Base-by-base conservation (phyloP, 2,113 vertebrate species). In the Oreocharis arfaki region DNA sequence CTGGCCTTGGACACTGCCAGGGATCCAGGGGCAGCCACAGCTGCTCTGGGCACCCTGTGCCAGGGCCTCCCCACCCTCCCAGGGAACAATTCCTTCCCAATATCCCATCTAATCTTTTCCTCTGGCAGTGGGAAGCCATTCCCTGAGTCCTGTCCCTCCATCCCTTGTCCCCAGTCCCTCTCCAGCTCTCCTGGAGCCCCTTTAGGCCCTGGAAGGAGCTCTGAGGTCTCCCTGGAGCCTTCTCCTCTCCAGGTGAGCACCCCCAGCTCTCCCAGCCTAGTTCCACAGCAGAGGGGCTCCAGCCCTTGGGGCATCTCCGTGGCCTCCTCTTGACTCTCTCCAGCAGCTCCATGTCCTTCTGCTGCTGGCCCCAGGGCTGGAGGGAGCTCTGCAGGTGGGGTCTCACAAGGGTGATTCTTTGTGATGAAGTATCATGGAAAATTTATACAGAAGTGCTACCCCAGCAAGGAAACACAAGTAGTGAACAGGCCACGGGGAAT, bases 291-390 rank as follows among this genome's bases (percentile, higher is more conserved):
- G 63, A 70, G 56, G 30, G 30, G 49, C 26, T 64, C 42, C 67
- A 80, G 75, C 30, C 30, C 49, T 49, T 0, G 2, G 35, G 1
- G 42, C 6, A 22, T 6, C 21, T 19, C 67, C 0, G 0, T 47
- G 67, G 9, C 1, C 26, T 64, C 42, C 32, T 0, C 42, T 50
- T 32, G 9, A 33, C 17, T 50, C 1, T 2, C 26, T 80, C 57
- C 76, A 71, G 17, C 22, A 65, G 50, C 26, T 80, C 50, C 67
- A 50, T 0, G 2, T 80, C 21, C 37, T 37, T 13, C 32, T 71
- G 49, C 57, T 50, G 26, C 11, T 63, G 59, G 23, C 11, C 8
- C 35, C 68, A 44, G 44, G 1, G 0, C 11, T 68, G 33, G 50
- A 44, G 50, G 37, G 52, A 67, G 44, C 23, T 52, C 33, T 37